phyloP scores from a whole-genome alignment of 1,140 invertebrate genomes.

The Euwallacea similis region DNA sequence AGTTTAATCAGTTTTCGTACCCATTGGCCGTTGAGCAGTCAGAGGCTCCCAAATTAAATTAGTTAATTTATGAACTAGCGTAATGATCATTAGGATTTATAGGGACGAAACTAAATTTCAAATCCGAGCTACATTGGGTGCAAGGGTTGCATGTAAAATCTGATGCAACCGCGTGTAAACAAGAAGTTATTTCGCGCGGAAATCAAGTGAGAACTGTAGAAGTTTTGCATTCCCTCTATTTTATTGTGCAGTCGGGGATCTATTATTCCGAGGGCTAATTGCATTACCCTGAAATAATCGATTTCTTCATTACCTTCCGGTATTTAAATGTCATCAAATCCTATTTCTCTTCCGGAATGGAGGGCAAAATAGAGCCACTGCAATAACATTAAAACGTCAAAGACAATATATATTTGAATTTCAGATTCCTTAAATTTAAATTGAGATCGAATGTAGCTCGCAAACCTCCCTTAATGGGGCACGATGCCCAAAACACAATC shows the following conservation, averaged over 20 bases:
- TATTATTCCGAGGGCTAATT: no score
- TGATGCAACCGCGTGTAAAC: slow-evolving; percentile 18
- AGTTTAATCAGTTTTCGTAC: slow-evolving; percentile 27
- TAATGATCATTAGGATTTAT: slow-evolving; percentile 31
- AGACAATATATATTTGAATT: slow-evolving; percentile 10
- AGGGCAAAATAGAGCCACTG: no score
- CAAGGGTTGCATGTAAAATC: slow-evolving; percentile 7
- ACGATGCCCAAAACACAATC: slow-evolving; percentile 10
- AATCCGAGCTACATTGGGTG: slow-evolving; percentile 11
- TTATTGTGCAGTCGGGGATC: no score
- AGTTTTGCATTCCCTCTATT: no score
- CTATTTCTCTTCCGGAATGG: no score
- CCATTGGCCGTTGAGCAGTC: slow-evolving; percentile 14
- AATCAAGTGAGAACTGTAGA: no score
- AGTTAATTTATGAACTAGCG: slow-evolving; percentile 23
- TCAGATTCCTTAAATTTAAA: slow-evolving; percentile 24
- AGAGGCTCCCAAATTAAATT: slow-evolving; percentile 23
- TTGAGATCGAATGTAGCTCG: slow-evolving; percentile 18
- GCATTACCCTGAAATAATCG: no score
- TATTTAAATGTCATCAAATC: no score
- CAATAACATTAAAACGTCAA: slow-evolving; percentile 11
- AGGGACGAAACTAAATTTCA: slow-evolving; percentile 19
- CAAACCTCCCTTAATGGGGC: slow-evolving; percentile 16
- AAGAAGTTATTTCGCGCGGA: slow-evolving; percentile 17
- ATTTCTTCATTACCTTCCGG: no score